A percentile compares a stretch with the other conserved stretches of the same genome.
phyloP scores from a whole-genome alignment of 1,140 invertebrate species.

The Saxidomus purpurata region DNA sequence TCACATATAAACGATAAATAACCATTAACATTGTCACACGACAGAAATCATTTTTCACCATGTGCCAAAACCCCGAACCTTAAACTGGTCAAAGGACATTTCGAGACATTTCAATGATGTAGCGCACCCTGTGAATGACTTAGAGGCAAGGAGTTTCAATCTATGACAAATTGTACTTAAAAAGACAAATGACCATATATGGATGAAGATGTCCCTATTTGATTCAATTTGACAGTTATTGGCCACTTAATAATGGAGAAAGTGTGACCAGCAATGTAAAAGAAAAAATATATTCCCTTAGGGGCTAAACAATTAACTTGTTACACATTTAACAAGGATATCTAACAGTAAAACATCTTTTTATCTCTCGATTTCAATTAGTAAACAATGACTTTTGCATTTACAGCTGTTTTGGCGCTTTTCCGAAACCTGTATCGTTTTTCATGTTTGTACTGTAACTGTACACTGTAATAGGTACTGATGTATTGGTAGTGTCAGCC shows the following conservation, averaged over 20 bases:
- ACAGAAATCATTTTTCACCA: constrained; percentile 51
- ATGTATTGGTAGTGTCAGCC: too few relatives aligned
- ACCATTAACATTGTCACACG: constrained; percentile 38
- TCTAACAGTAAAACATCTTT: neutral
- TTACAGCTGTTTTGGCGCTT: too few relatives aligned
- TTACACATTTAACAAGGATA: constrained; percentile 24
- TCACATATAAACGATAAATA: constrained; percentile 38
- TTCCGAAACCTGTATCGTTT: too few relatives aligned
- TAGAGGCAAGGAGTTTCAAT: constrained; percentile 39
- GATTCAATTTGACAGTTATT: constrained; percentile 67
- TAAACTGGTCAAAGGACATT: constrained; percentile 53
- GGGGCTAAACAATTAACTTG: neutral
- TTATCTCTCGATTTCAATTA: neutral
- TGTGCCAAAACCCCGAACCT: constrained; percentile 23
- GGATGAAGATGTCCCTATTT: constrained; percentile 40
- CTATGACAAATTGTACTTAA: constrained; percentile 54
- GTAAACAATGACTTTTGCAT: neutral
- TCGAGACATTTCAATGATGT: constrained; percentile 36
- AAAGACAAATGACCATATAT: constrained; percentile 52
- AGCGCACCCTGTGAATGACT: constrained; percentile 31
- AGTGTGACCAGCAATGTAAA: constrained; percentile 58
- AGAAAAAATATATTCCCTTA: constrained; percentile 5
- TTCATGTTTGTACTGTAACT: too few relatives aligned
- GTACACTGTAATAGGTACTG: too few relatives aligned
- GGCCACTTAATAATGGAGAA: constrained; percentile 48